phyloP scores from a whole-genome alignment of 1,140 invertebrate species.

The Drosophila pallidifrons region DNA sequence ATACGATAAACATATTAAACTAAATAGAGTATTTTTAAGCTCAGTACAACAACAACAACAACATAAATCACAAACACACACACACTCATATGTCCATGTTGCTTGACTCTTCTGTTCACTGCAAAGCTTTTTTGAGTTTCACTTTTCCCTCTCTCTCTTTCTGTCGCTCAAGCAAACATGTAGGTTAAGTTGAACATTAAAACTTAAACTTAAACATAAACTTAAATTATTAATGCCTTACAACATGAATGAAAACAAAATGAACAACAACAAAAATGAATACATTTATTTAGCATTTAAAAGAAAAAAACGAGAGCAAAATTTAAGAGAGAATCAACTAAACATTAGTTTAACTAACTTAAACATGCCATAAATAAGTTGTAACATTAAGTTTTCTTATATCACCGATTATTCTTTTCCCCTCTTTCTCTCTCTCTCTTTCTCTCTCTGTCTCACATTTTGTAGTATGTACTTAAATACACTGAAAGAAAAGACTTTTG shows the following conservation, averaged over 20 bases:
- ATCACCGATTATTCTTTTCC: constrained; percentile 9
- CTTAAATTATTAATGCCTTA: constrained; percentile 78
- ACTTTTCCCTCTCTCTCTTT: not conserved
- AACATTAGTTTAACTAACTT: constrained; percentile 81
- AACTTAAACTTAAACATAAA: constrained; percentile 32
- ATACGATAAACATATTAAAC: constrained; percentile 34
- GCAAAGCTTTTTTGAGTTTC: constrained; percentile 38
- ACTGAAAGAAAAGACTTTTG: constrained; percentile 72
- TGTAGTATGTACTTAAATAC: constrained; percentile 64
- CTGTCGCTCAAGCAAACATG: constrained; percentile 24
- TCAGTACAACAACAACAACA: constrained; percentile 26
- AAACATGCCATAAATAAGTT: constrained; percentile 83
- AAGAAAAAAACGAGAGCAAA: constrained; percentile 19
- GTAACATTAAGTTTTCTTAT: constrained; percentile 67
- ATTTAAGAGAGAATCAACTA: constrained; percentile 30
- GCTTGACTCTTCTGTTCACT: constrained; percentile 45
- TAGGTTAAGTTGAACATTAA: constrained; percentile 61
- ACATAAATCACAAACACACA: constrained; percentile 5
- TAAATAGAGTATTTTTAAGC: constrained; percentile 52
- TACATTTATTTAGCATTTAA: constrained; percentile 80
- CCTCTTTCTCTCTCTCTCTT: too few species aligned
- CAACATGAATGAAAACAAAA: constrained; percentile 39
- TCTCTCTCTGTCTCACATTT: constrained; percentile 10
- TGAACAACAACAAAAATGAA: constrained; percentile 38
- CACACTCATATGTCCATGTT: constrained; percentile 43